Evolutionary conservation across 2,888 invertebrate species (phyloP).

Genomic region (Lasioglossum zephyrum): DNA sequence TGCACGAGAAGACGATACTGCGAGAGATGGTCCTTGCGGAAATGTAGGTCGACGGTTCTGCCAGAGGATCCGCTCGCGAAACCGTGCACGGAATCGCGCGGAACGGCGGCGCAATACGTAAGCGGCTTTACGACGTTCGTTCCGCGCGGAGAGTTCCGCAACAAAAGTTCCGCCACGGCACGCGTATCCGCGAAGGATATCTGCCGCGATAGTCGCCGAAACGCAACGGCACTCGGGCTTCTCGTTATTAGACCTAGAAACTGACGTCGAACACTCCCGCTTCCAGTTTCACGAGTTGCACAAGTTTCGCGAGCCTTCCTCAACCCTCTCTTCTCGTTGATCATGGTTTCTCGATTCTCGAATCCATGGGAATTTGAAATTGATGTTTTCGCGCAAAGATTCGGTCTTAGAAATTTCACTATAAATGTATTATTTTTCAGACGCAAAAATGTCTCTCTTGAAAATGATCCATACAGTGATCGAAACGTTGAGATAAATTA

Average conservation of each 20-base stretch:
- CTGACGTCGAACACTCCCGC: neutral
- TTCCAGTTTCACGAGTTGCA: neutral
- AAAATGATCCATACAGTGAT: no score
- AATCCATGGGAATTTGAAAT: no score
- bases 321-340: neutral
- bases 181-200: neutral
- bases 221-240: neutral
- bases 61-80: neutral
- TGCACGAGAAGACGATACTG: neutral
- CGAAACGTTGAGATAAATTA: no score
- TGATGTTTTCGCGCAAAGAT: no score
- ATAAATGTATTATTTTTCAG: no score
- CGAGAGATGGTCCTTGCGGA: neutral
- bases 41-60: slow-evolving; percentile 1
- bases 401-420: no score
- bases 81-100: neutral
- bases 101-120: slow-evolving; percentile 5
- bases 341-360: no score
- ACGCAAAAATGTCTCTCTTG: no score
- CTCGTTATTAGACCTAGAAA: slow-evolving; percentile 20
- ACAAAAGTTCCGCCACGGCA: neutral
- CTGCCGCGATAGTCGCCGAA: slow-evolving; percentile 22
- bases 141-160: slow-evolving; percentile 15
- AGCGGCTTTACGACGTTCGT: slow-evolving; percentile 23
- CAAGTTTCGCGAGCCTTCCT: neutral